Percentiles rank a stretch among this genome's conserved stretches.
phyloP scores from a whole-genome alignment of 1,140 invertebrate genomes.

The Lethrus apterus region DNA sequence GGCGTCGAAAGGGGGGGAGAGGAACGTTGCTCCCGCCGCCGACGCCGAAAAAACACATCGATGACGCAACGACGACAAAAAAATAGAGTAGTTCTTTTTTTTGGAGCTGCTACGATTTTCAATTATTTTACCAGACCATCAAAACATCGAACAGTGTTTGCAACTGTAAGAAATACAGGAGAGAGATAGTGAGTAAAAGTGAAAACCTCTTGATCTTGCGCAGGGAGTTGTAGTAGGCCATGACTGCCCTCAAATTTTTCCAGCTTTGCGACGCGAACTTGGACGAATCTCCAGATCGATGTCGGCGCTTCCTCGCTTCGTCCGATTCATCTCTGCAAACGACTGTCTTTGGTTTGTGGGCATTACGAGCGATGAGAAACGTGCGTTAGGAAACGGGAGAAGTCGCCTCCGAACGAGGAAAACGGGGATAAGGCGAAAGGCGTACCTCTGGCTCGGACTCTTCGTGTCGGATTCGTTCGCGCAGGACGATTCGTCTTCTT shows the following conservation, averaged over 20 bases:
- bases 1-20: neutral
- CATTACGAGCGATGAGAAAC: neutral
- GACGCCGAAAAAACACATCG: neutral
- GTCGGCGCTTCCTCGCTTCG: conserved; percentile 3
- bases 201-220: conserved; percentile 77
- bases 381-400: neutral
- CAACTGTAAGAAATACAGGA: conserved; percentile 15
- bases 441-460: conserved; percentile 55
- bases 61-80: no score
- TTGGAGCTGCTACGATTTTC: conserved; percentile 8
- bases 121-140: conserved; percentile 15
- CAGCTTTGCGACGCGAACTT: conserved; percentile 68
- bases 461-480: conserved; percentile 57
- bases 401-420: neutral
- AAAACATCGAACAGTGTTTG: conserved; percentile 18
- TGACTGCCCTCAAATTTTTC: conserved; percentile 75
- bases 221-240: conserved; percentile 79
- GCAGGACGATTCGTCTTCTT: conserved; percentile 56
- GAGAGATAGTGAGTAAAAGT: neutral
- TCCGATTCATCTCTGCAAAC: conserved; percentile 8
- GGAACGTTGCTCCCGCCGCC: neutral
- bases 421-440: neutral
- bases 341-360: neutral
- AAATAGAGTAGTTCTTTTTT: neutral
- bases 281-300: conserved; percentile 37